A percentile compares a stretch with the other conserved stretches of the same genome.
Evolutionary conservation across 2,888 invertebrate species (phyloP).

Genomic region (Eremobia ochroleuca): DNA sequence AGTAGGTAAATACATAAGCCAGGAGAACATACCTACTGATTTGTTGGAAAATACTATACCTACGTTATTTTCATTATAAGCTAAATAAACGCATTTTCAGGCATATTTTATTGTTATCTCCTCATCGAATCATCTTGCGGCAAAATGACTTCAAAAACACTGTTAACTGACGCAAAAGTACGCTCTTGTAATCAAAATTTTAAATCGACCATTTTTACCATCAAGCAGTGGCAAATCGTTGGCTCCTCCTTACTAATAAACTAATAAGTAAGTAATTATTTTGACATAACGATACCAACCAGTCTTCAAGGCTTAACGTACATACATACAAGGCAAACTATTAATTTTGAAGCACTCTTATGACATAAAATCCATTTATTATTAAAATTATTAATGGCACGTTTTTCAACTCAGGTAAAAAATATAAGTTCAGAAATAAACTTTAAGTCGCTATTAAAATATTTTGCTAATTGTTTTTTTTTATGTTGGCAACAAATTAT

Average conservation of each 20-base stretch:
- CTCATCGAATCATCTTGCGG: neutral
- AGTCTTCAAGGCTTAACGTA: conserved; percentile 53
- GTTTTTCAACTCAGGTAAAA: conserved; percentile 17
- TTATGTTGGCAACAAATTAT: conserved; percentile 7
- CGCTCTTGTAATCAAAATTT: conserved; percentile 7
- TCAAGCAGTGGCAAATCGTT: conserved; percentile 18
- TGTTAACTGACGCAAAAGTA: neutral
- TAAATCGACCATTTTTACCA: conserved; percentile 19
- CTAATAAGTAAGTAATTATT: conserved; percentile 56
- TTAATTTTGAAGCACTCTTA: conserved; percentile 15
- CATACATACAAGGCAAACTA: conserved; percentile 53
- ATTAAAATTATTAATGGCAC: conserved; percentile 37
- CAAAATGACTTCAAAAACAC: neutral
- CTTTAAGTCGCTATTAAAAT: conserved; percentile 11
- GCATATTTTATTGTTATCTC: conserved; percentile 3
- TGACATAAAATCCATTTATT: conserved; percentile 14
- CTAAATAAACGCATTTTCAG: neutral
- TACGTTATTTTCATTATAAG: neutral
- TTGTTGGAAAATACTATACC: neutral
- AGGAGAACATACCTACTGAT: neutral
- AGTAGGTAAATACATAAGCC: no score
- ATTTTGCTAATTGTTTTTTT: conserved; percentile 33
- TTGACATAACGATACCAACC: conserved; percentile 43
- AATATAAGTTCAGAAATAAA: conserved; percentile 12
- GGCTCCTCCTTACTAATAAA: conserved; percentile 31